Conservation (phyloP, 1,140 invertebrate species). For the Caenorhabditis brenneri region DNA sequence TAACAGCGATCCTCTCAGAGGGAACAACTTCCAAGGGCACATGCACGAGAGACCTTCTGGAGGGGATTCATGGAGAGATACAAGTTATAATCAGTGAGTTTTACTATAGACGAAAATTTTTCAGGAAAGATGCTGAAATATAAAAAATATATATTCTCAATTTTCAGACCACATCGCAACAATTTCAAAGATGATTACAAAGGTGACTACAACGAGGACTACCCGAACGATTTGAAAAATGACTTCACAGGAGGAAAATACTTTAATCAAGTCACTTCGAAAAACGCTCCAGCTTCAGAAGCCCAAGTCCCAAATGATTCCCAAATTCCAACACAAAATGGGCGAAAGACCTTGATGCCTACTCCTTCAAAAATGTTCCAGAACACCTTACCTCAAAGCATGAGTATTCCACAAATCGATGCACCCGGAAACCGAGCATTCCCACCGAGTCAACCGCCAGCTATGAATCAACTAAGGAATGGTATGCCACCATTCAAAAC, state of each 20-base stretch:
- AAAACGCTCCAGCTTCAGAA: neutral
- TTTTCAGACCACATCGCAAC: neutral
- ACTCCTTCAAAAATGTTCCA: constrained; percentile 72
- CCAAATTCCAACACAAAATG: neutral
- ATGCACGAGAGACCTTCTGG: neutral
- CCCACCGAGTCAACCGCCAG: neutral
- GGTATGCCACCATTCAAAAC: neutral
- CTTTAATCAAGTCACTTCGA: neutral
- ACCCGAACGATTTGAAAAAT: neutral
- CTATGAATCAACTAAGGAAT: neutral
- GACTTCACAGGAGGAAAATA: neutral
- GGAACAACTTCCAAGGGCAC: neutral
- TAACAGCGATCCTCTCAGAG: neutral
- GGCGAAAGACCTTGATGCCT: neutral
- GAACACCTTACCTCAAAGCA: neutral
- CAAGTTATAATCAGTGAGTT: neutral
- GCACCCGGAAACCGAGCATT: neutral
- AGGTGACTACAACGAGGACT: too few relatives aligned
- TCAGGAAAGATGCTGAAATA: too few relatives aligned
- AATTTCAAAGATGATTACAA: neutral
- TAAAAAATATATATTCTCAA: neutral
- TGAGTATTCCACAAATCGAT: neutral
- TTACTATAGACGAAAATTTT: too few relatives aligned
- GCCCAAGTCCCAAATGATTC: neutral
- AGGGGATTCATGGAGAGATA: constrained; percentile 28